These are phyloP conservation scores for Epirrhoe alternata DNA, from an alignment of 2,888 invertebrate genomes.

Conservation along the genomic window DNA sequence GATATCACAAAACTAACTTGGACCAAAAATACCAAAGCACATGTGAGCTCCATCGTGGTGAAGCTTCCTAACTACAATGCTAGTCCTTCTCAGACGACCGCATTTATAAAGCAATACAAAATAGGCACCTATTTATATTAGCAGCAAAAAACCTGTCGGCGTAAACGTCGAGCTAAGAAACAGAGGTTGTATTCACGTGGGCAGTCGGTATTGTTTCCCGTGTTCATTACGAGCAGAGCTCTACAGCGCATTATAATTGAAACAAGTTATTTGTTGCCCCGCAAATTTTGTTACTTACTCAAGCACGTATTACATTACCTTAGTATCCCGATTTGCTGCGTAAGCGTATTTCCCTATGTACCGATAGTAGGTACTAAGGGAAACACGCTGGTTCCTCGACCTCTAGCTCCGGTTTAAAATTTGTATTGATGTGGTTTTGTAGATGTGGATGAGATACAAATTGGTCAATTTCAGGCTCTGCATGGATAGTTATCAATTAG, in stretches of 20 bases:
- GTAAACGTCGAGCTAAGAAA: conserved; percentile 74
- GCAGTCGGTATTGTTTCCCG: conserved; percentile 66
- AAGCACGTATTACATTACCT: conserved; percentile 43
- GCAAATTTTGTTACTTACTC: conserved; percentile 58
- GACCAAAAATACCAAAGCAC: conserved; percentile 63
- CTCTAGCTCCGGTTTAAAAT: conserved; percentile 48
- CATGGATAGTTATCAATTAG: conserved; percentile 37
- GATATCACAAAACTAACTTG: conserved; percentile 60
- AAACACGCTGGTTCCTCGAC: conserved; percentile 53
- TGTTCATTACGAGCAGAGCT: conserved; percentile 55
- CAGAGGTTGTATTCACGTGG: conserved; percentile 69
- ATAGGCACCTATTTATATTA: conserved; percentile 69
- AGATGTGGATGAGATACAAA: conserved; percentile 46
- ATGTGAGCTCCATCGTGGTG: conserved; percentile 75
- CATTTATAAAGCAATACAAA: conserved; percentile 82
- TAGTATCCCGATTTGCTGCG: conserved; percentile 40
- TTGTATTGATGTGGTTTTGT: conserved; percentile 43
- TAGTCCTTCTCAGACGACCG: conserved; percentile 63
- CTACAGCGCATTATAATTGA: conserved; percentile 55
- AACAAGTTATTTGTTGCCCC: conserved; percentile 40
- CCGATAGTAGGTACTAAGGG: conserved; percentile 41
- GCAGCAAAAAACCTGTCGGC: conserved; percentile 77
- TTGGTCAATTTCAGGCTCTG: conserved; percentile 32
- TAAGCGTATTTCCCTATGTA: too few species aligned
- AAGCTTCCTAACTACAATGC: conserved; percentile 76